These are phyloP conservation scores for Arnoldichthys spilopterus DNA, from an alignment of 2,797 vertebrate species.

Conservation along the genomic window DNA sequence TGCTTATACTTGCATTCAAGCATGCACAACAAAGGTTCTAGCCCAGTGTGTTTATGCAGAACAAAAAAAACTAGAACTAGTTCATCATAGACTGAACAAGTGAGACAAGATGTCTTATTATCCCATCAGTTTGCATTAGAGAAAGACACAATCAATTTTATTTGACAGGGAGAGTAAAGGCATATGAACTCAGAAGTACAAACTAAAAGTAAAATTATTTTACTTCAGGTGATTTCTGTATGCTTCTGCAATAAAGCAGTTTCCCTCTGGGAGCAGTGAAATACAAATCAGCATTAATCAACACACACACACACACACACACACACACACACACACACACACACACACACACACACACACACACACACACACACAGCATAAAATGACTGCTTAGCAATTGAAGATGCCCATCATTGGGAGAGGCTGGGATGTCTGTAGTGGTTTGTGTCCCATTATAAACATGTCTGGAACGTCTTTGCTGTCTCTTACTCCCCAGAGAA, in stretches of 20 bases:
- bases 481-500: slow-evolving; percentile 8
- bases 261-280: too few relatives aligned
- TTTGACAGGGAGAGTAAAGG: neutral
- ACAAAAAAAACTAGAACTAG: neutral
- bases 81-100: slow-evolving; percentile 10
- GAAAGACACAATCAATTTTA: neutral
- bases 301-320: too few relatives aligned
- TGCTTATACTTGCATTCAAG: slow-evolving; percentile 17
- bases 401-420: slow-evolving; percentile 23
- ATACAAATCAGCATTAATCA: too few relatives aligned
- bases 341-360: too few relatives aligned
- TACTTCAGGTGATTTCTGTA: too few relatives aligned
- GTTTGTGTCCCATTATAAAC: slow-evolving; percentile 26
- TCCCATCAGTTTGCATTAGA: slow-evolving; percentile 1
- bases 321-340: too few relatives aligned
- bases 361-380: too few relatives aligned
- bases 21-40: slow-evolving; percentile 22
- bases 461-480: slow-evolving; percentile 26
- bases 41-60: neutral
- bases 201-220: too few relatives aligned
- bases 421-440: neutral
- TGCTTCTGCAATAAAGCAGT: too few relatives aligned
- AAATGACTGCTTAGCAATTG: neutral
- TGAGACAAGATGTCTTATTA: neutral
- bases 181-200: too few relatives aligned